Base-by-base conservation (phyloP, 1,140 invertebrate species). In the Polyergus mexicanus region DNA sequence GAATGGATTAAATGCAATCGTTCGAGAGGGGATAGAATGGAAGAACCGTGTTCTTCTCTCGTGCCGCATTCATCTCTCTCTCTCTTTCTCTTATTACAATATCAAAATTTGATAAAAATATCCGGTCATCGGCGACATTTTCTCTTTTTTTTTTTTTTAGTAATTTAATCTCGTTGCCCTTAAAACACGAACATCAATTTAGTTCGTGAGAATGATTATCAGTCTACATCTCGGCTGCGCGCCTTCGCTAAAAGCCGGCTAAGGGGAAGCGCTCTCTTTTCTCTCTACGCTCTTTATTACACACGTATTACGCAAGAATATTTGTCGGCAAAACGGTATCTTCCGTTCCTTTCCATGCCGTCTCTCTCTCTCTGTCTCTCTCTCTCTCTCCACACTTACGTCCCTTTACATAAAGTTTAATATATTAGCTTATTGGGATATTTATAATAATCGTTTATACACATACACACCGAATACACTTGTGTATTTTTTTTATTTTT, bases 61-160 rank as follows among this genome's bases (percentile, higher is more conserved):
- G 11, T 51, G 47, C 51, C 51, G 32, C 22, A 11, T 35, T 28
- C 47, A 47, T 78, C 35, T 69, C 44, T 44, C 62, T 78, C 22
- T 47, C 3, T 47, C 44, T 13, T 44, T 80, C 35, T 71, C 35
- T 44, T 8, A 28, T 83, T 51, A 51, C 58, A 16, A 69, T 69
- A 44, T 85, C 84, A 85, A 85, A 85, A 78, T 77, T 80, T 58
- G 84, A 85, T 85, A 78, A 85, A 78, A 80, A 78, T 85, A 85
- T 63, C 47, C 44, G 51, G 25, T 63, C 71, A 32, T 75, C 81
- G 71, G 72, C 62, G 81, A 84, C 58, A 10, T 35, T 35, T 72
- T 3, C 35, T 13, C 0, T 10, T 41, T 44, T 80, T 28, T 22
- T 32, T 19, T 54, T 54, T 56, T 51, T 41, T 81, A 56, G 8